Conservation (phyloP, 1,140 invertebrate genomes). For the Drosophila funebris region DNA sequence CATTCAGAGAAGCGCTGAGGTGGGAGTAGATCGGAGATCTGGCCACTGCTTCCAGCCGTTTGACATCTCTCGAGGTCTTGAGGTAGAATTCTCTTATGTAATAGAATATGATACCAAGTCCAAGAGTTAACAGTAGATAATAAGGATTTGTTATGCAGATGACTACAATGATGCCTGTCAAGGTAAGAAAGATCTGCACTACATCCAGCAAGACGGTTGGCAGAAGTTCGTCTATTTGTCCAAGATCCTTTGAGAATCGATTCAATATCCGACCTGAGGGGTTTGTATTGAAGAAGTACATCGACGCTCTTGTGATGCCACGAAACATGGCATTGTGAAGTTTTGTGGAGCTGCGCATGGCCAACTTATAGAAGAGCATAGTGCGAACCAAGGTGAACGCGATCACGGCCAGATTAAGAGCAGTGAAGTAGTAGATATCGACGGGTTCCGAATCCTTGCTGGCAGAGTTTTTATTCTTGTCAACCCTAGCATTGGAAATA, state of each 20-base stretch:
- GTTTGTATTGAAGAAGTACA: constrained; percentile 92
- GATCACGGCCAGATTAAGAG: constrained; percentile 55
- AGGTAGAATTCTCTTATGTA: constrained; percentile 91
- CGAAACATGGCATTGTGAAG: constrained; percentile 59
- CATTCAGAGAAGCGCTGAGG: constrained; percentile 88
- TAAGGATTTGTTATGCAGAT: constrained; percentile 90
- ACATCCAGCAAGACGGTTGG: constrained; percentile 92
- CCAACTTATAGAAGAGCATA: constrained; percentile 58
- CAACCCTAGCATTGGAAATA: constrained; percentile 33
- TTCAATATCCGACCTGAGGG: constrained; percentile 90
- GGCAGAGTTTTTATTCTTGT: constrained; percentile 42
- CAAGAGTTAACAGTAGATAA: constrained; percentile 88
- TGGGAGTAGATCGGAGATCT: constrained; percentile 91
- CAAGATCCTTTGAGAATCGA: constrained; percentile 91
- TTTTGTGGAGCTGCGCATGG: constrained; percentile 52
- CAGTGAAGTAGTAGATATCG: constrained; percentile 56
- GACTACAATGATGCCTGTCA: constrained; percentile 87
- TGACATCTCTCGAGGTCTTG: constrained; percentile 92
- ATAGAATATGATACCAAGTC: constrained; percentile 89
- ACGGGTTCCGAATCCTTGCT: constrained; percentile 11
- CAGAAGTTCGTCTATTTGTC: constrained; percentile 92
- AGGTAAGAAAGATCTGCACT: constrained; percentile 87
- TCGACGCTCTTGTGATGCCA: constrained; percentile 84
- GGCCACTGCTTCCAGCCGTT: constrained; percentile 91
- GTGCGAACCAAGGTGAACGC: constrained; percentile 48